Conservation (phyloP, 2,888 invertebrate species). For the Aspidiotus rigidus region DNA sequence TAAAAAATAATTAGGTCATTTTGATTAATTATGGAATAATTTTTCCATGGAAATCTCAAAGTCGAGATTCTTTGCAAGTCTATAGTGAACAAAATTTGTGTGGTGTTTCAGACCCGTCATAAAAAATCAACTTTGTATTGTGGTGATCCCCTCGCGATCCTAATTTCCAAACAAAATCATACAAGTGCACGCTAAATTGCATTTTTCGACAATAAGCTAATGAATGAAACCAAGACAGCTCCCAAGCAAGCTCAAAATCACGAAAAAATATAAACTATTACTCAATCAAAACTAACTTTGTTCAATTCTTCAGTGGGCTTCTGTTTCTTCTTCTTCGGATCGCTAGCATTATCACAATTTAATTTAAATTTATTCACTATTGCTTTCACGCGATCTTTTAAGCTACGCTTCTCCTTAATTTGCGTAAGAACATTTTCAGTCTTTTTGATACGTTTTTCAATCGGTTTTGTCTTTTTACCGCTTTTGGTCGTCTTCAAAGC, state of each 20-base stretch:
- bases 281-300: constrained; percentile 35
- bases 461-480: constrained; percentile 26
- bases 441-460: constrained; percentile 26
- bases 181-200: no score
- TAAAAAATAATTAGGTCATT: no score
- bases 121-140: no score
- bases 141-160: no score
- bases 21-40: no score
- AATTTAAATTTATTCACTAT: constrained; percentile 38
- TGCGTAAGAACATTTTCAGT: constrained; percentile 10
- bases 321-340: constrained; percentile 36
- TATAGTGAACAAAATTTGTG: no score
- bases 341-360: constrained; percentile 34
- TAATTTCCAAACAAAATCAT: no score
- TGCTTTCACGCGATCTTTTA: constrained; percentile 38
- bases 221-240: neutral
- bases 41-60: no score
- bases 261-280: neutral
- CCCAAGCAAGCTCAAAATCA: neutral
- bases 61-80: no score
- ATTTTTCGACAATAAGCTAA: no score
- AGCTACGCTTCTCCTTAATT: constrained; percentile 34
- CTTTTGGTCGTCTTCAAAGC: constrained; percentile 23
- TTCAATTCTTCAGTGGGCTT: constrained; percentile 32
- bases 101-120: no score